Evolutionary conservation across 2,113 vertebrate species (phyloP), one percentile per base, ranked within the genome.

Genomic region (Erpornis zantholeuca): DNA sequence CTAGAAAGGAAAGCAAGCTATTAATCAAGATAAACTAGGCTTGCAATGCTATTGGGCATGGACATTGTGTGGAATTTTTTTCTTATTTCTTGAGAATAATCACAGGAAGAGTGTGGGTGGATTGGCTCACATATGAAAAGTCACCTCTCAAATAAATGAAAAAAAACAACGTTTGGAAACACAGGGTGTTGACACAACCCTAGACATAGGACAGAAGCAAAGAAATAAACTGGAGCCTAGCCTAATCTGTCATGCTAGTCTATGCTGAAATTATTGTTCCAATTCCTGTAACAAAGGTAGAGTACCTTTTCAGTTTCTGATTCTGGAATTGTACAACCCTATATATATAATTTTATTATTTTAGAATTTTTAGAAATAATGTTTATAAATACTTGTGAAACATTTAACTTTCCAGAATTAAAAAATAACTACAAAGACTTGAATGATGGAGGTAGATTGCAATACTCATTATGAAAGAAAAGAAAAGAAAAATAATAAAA

Each of bases 61-160:
- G 44, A 78, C 10, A 49, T 8, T 79, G 40, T 71, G 75, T 57
- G 85, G 72, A 96, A 73, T 94, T 92, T 95, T 93, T 40, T 92
- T 80, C 56, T 20, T 33, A 57, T 75, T 92, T 94, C 45, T 93
- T 88, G 71, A 95, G 54, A 31, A 93, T 86, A 96, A 94, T 96
- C 69, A 78, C 82, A 93, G 93, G 92, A 94, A 92, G 56, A 86
- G 36, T 40, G 79, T 78, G 82, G 76, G 85, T 61, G 64, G 64
- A 35, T 82, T 96, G 72, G 79, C 76, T 96, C 15, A 14, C 17
- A 68, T 86, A 38, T 45, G 40, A 81, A 96, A 93, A 94, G 71
- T 17, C 15, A 71, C 70, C 44, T 91, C 71, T 94, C 60, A 77
- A n/a, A 64, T 45, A 83, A 83, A 86, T 7, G 23, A 83, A 90